Conservation (phyloP, 2,797 vertebrate genomes). For the Enteromius fasciolatus region DNA sequence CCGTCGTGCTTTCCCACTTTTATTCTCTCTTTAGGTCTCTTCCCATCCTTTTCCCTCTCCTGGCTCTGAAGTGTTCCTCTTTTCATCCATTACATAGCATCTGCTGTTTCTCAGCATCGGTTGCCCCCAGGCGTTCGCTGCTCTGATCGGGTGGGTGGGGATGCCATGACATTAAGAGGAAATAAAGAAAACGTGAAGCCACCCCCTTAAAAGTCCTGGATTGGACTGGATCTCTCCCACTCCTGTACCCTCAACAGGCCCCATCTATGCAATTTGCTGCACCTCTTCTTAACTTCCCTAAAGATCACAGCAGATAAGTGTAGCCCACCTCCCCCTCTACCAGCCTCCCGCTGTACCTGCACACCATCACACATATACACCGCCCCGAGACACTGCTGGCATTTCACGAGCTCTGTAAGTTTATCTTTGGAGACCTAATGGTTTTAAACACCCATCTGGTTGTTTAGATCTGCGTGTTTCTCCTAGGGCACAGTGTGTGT, state of each 20-base stretch:
- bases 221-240: conserved; percentile 58
- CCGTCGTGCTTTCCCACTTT: background rate
- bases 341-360: conserved; percentile 71
- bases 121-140: conserved; percentile 57
- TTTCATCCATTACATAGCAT: conserved; percentile 67
- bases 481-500: conserved; percentile 31
- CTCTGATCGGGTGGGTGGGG: conserved; percentile 68
- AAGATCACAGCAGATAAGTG: conserved; percentile 62
- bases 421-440: conserved; percentile 78
- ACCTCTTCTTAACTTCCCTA: conserved; percentile 53
- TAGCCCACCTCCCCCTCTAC: conserved; percentile 45
- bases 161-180: conserved; percentile 64
- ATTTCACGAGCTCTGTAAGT: conserved; percentile 68
- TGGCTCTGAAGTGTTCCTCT: conserved; percentile 50
- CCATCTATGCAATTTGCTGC: conserved; percentile 60
- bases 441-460: conserved; percentile 77
- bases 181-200: conserved; percentile 58
- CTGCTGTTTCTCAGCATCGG: conserved; percentile 73
- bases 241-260: conserved; percentile 67
- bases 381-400: conserved; percentile 66
- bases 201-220: conserved; percentile 60
- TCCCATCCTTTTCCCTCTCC: background rate
- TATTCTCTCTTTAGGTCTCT: conserved; percentile 26
- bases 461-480: conserved; percentile 68
- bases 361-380: conserved; percentile 73